Evolutionary conservation across 2,797 vertebrate genomes (phyloP).

Genomic region (Ptychobarbus kaznakovi): DNA sequence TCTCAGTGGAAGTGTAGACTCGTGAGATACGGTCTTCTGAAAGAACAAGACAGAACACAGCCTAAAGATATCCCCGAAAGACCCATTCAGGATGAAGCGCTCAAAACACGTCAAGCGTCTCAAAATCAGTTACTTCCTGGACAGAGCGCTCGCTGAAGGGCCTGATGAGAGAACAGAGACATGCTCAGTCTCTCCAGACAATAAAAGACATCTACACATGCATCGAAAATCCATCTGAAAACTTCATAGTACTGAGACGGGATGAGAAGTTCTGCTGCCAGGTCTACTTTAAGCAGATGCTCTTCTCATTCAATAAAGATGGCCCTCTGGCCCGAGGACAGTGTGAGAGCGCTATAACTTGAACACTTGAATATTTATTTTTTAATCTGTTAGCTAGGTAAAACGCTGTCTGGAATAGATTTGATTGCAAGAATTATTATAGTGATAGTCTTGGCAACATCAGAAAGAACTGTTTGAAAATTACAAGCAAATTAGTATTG

Average conservation of each 20-base stretch:
- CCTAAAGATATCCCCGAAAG: slow-evolving; percentile 9
- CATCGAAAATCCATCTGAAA: slow-evolving; percentile 18
- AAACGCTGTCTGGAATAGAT: background rate
- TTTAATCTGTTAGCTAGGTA: background rate
- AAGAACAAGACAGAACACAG: slow-evolving; percentile 33
- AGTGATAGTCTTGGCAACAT: background rate
- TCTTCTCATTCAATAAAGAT: background rate
- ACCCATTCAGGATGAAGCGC: background rate
- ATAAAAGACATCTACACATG: slow-evolving; percentile 16
- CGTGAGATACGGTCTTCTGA: background rate
- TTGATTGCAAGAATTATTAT: background rate
- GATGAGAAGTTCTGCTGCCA: background rate
- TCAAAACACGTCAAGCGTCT: slow-evolving; percentile 37
- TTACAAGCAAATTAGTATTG: background rate
- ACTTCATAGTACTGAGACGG: background rate
- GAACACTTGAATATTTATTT: background rate
- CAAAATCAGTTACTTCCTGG: background rate
- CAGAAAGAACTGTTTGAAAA: background rate
- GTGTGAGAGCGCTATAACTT: background rate
- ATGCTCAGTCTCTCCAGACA: slow-evolving; percentile 7
- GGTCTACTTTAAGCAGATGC: background rate
- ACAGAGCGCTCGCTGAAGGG: background rate
- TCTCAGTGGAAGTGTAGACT: slow-evolving; percentile 36
- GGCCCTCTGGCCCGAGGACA: background rate
- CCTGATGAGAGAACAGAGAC: background rate